Conservation (phyloP, 1,140 invertebrate species). For the Asobara japonica region DNA sequence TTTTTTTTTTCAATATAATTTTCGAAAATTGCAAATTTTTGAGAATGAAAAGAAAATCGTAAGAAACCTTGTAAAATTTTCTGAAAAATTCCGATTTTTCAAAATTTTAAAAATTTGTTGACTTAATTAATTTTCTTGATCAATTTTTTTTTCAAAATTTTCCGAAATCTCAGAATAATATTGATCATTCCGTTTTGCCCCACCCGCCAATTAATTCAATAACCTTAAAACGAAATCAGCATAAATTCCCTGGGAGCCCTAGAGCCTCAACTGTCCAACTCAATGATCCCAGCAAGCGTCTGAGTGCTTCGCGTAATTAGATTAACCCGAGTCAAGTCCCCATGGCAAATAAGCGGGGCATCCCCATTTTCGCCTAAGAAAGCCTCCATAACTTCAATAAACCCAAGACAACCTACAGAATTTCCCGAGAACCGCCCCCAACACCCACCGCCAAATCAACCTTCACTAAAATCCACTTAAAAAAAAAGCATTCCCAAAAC, state of each 20-base stretch:
- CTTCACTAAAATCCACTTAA: conserved; percentile 1
- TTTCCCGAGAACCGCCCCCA: neutral
- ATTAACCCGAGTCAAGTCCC: conserved; percentile 7
- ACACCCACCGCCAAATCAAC: neutral
- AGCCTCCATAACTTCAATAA: neutral
- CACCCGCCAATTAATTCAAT: too few species aligned
- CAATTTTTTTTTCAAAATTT: too few species aligned
- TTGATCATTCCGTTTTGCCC: too few species aligned
- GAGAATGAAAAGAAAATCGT: too few species aligned
- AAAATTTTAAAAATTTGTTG: too few species aligned
- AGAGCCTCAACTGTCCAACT: neutral
- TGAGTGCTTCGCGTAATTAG: conserved; percentile 30
- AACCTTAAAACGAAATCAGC: neutral
- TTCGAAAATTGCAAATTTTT: too few species aligned
- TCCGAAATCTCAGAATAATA: too few species aligned
- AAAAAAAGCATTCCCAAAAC: neutral
- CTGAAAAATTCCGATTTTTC: too few species aligned
- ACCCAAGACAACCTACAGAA: neutral
- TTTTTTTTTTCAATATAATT: too few species aligned
- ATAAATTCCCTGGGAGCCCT: neutral
- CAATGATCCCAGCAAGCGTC: conserved; percentile 22
- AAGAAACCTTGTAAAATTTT: too few species aligned
- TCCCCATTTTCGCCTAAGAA: neutral
- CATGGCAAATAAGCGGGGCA: too few species aligned
- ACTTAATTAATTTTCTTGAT: too few species aligned